Percentiles rank a stretch among this genome's conserved stretches.
Evolutionary conservation across 2,888 invertebrate species (phyloP).

Genomic region (Tridacna gigas): DNA sequence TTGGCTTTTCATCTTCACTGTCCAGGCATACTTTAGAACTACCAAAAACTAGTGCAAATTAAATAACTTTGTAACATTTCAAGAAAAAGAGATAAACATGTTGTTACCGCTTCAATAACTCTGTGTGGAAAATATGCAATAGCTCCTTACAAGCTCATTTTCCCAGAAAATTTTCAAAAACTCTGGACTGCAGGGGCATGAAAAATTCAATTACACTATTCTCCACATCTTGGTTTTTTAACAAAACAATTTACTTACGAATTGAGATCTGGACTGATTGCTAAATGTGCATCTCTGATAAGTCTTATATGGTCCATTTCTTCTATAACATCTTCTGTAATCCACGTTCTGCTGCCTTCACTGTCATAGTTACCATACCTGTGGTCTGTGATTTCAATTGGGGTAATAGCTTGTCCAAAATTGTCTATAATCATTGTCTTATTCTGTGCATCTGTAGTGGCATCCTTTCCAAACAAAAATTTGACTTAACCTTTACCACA

Average conservation of each 20-base stretch:
- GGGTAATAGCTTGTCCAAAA: constrained; percentile 33
- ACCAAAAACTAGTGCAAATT: too few species aligned
- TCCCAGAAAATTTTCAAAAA: too few species aligned
- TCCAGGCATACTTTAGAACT: too few species aligned
- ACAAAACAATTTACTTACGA: constrained; percentile 48
- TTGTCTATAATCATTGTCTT: constrained; percentile 76
- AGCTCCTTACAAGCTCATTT: constrained; percentile 1
- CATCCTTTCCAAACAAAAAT: constrained; percentile 63
- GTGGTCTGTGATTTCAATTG: constrained; percentile 49
- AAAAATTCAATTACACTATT: too few species aligned
- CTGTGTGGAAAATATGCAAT: neutral
- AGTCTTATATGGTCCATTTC: constrained; percentile 66
- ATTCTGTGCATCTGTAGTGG: constrained; percentile 65
- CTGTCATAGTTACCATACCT: constrained; percentile 38
- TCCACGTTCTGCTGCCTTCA: constrained; percentile 71
- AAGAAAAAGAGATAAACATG: too few species aligned
- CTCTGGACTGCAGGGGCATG: neutral
- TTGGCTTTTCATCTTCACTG: too few species aligned
- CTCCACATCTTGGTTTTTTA: neutral
- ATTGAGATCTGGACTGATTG: constrained; percentile 65
- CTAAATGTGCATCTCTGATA: constrained; percentile 68
- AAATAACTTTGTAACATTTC: too few species aligned
- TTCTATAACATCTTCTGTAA: constrained; percentile 56
- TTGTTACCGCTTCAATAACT: too few species aligned
- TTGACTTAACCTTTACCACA: too few species aligned